These are phyloP conservation scores for Aotus griseimembra DNA, from an alignment of 2,797 vertebrate species.

Conservation along the genomic window DNA sequence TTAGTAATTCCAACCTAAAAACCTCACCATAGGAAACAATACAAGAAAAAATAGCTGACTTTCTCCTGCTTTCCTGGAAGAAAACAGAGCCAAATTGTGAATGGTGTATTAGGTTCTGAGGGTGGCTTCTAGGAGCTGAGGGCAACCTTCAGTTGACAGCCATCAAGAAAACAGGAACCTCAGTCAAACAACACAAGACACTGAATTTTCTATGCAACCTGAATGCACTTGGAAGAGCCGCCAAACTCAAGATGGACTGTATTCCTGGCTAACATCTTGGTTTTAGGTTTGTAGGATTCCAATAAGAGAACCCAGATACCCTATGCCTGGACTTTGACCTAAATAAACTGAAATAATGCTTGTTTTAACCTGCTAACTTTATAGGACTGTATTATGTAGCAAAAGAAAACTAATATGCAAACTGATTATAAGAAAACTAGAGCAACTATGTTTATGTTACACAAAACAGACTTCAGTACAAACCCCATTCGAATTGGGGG, in stretches of 20 bases:
- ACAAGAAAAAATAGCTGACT: neutral
- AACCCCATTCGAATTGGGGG: rapidly evolving
- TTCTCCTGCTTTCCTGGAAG: neutral
- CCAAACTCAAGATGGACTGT: neutral
- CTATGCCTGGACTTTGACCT: neutral
- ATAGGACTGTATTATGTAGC: neutral
- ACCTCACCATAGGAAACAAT: neutral
- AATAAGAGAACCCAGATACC: neutral
- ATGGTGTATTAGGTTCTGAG: neutral
- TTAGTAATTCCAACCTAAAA: neutral
- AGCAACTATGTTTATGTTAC: neutral
- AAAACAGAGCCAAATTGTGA: no score
- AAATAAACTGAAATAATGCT: neutral
- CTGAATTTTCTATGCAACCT: neutral
- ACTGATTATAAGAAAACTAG: neutral
- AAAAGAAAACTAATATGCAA: neutral
- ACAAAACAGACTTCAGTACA: neutral
- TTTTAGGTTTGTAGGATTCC: neutral
- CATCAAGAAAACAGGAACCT: neutral
- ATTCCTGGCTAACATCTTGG: neutral
- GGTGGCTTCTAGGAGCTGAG: neutral
- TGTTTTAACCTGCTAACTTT: neutral
- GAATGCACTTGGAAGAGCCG: neutral
- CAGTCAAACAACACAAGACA: neutral
- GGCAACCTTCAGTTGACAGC: neutral